Conservation (phyloP, 2,888 invertebrate species). For the Himalopsyche japonica region DNA sequence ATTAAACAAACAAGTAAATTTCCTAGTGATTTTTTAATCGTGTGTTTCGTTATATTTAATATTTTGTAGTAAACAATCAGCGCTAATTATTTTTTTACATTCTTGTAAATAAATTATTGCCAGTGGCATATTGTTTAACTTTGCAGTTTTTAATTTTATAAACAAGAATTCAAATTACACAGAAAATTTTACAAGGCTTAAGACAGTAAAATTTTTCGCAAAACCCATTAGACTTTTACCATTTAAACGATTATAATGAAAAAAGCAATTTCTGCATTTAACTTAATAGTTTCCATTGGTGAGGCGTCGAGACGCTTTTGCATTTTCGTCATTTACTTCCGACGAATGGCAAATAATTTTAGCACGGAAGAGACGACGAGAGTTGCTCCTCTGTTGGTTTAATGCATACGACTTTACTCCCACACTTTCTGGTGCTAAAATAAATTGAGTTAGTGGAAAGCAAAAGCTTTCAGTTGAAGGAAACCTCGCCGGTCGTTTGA, state of each 20-base stretch:
- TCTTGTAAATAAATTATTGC: no score
- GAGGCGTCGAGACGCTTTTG: not conserved
- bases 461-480: not conserved
- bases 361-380: not conserved
- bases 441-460: slow-evolving; percentile 21
- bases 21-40: no score
- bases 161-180: no score
- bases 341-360: slow-evolving; percentile 3
- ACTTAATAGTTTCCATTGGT: not conserved
- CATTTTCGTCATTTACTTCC: slow-evolving; percentile 22
- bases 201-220: not conserved
- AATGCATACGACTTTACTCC: slow-evolving; percentile 14
- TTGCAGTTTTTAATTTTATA: no score
- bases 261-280: slow-evolving; percentile 19
- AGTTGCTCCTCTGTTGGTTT: slow-evolving; percentile 14
- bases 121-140: no score
- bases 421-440: slow-evolving; percentile 14
- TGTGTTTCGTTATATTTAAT: no score
- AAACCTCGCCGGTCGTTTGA: not conserved
- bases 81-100: no score
- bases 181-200: no score
- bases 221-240: not conserved
- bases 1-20: no score
- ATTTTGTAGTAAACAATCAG: no score
- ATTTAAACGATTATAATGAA: not conserved